A percentile compares a stretch with the other conserved stretches of the same genome.
Conservation (phyloP, 1,140 invertebrate genomes). For the Olivierus martensii region DNA sequence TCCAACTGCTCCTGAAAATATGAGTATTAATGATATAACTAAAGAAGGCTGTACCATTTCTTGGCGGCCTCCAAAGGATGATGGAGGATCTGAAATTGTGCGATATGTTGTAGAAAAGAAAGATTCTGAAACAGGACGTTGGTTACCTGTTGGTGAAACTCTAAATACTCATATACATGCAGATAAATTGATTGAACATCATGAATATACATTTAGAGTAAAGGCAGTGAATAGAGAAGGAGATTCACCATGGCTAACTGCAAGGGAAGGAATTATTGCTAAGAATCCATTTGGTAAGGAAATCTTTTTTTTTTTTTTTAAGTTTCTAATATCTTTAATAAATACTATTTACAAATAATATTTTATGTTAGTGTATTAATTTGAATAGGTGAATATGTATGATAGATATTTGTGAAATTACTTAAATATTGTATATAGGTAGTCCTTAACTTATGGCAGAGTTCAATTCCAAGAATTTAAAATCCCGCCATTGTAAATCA, state of each 20-base stretch:
- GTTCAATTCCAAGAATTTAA: too few species aligned
- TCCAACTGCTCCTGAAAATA: constrained; percentile 71
- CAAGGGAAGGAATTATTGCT: constrained; percentile 75
- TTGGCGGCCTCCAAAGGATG: constrained; percentile 84
- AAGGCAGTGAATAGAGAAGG: constrained; percentile 97
- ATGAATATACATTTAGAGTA: constrained; percentile 97
- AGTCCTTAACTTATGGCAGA: too few species aligned
- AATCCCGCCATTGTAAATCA: too few species aligned
- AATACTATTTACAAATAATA: too few species aligned
- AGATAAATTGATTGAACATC: constrained; percentile 90
- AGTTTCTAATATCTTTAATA: too few species aligned
- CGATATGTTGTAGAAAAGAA: constrained; percentile 90
- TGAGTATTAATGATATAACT: constrained; percentile 63
- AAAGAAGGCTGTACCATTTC: constrained; percentile 63
- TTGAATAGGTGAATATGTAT: too few species aligned
- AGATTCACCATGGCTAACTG: constrained; percentile 80
- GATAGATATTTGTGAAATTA: too few species aligned
- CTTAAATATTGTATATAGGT: too few species aligned
- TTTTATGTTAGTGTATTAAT: too few species aligned
- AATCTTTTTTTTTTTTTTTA: not conserved
- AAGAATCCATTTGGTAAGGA: constrained; percentile 86
- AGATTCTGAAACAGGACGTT: constrained; percentile 88
- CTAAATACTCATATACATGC: constrained; percentile 76
- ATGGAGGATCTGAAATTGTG: constrained; percentile 78
- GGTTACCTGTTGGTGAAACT: constrained; percentile 78